Conservation (phyloP, 2,888 invertebrate species). For the Noctuana brunneofusca region DNA sequence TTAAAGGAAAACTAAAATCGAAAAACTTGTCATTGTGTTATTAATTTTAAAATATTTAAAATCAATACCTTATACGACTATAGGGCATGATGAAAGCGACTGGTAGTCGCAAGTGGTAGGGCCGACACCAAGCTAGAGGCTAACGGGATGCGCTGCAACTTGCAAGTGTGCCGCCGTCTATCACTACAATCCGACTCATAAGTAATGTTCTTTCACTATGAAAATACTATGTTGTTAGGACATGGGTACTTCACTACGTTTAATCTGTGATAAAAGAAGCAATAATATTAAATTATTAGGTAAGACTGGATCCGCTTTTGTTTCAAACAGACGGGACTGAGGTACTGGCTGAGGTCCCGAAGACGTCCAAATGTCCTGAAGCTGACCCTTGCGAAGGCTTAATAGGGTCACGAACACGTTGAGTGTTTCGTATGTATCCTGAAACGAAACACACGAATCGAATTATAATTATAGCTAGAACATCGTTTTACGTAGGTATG, state of each 20-base stretch:
- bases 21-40: no score
- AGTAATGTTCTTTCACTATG: slow-evolving; percentile 55
- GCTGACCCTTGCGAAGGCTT: no score
- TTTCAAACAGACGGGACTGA: not conserved
- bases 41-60: no score
- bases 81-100: no score
- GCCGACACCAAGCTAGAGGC: slow-evolving; percentile 44
- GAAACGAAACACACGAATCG: no score
- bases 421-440: no score
- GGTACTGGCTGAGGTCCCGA: no score
- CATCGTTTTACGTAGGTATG: not conserved
- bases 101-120: slow-evolving; percentile 50
- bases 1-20: no score
- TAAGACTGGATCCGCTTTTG: not conserved
- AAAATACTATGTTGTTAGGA: slow-evolving; percentile 46
- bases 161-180: slow-evolving; percentile 68
- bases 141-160: slow-evolving; percentile 67
- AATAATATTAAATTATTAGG: not conserved
- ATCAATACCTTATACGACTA: no score
- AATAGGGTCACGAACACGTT: no score
- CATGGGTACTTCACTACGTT: not conserved
- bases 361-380: no score
- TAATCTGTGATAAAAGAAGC: not conserved
- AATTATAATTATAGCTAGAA: not conserved
- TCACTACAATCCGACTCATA: slow-evolving; percentile 53